Percentiles rank a stretch among this genome's conserved stretches.
These are phyloP conservation scores for Solen grandis DNA, from an alignment of 1,140 invertebrate species.

Conservation along the genomic window DNA sequence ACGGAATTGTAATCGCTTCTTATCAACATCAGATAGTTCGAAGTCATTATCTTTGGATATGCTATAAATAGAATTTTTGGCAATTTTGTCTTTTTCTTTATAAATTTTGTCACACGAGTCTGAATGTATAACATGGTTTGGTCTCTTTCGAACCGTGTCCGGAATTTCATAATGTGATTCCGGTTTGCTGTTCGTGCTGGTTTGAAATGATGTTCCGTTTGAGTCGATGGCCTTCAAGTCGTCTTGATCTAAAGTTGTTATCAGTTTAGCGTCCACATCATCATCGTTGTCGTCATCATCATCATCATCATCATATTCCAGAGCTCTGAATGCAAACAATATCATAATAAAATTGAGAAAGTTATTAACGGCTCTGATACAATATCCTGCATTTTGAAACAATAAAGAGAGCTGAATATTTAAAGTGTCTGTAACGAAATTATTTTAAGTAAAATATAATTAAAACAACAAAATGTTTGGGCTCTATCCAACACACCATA, in stretches of 20 bases:
- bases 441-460: too few species aligned
- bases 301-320: too few species aligned
- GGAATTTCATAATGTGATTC: conserved; percentile 33
- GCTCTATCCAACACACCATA: too few species aligned
- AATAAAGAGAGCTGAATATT: too few species aligned
- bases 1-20: conserved; percentile 50
- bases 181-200: not conserved
- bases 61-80: not conserved
- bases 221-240: conserved; percentile 8
- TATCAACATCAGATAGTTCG: conserved; percentile 42
- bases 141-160: not conserved
- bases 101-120: not conserved
- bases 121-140: not conserved
- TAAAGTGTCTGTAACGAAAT: too few species aligned
- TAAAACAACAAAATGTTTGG: too few species aligned
- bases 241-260: too few species aligned
- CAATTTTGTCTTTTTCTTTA: not conserved
- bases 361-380: not conserved
- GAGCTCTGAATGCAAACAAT: not conserved
- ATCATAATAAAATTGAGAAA: not conserved
- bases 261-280: too few species aligned
- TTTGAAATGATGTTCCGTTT: conserved; percentile 27
- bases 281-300: not conserved
- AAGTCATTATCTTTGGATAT: not conserved
- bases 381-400: not conserved